These are phyloP conservation scores for Andinoacara biseriatus DNA, from an alignment of 2,113 vertebrate species.

Conservation along the genomic window DNA sequence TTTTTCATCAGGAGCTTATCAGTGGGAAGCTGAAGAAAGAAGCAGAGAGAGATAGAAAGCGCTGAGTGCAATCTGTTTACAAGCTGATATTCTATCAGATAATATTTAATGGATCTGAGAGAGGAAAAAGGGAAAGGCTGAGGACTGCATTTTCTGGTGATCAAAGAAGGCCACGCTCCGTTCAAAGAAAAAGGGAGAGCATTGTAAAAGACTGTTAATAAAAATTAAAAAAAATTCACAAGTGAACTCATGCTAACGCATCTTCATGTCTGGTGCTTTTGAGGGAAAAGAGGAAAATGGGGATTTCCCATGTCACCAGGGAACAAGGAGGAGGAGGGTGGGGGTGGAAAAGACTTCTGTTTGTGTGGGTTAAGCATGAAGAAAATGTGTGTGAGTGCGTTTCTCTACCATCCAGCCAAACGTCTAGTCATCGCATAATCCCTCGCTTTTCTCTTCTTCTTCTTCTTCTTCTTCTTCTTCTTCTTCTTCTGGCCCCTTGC, in stretches of 20 bases:
- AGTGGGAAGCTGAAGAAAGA: conserved; percentile 17
- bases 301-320: conserved; percentile 69
- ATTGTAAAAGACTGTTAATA: conserved; percentile 60
- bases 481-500: neutral
- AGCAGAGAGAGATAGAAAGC: neutral
- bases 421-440: conserved; percentile 39
- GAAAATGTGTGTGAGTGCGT: conserved; percentile 30
- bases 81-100: conserved; percentile 30
- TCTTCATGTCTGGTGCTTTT: conserved; percentile 8
- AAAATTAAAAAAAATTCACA: neutral
- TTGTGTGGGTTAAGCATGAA: conserved; percentile 59
- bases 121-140: conserved; percentile 37
- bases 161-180: conserved; percentile 49
- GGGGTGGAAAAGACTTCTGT: conserved; percentile 49
- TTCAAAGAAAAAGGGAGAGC: conserved; percentile 17
- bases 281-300: conserved; percentile 42
- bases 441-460: conserved; percentile 28
- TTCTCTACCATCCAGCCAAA: conserved; percentile 30
- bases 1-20: conserved; percentile 74
- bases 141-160: conserved; percentile 12
- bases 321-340: conserved; percentile 40
- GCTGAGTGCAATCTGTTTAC: conserved; percentile 15
- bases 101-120: neutral
- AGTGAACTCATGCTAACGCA: neutral
- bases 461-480: conserved; percentile 28